Conservation (phyloP, 2,113 vertebrate genomes). For the Rynchops niger region DNA sequence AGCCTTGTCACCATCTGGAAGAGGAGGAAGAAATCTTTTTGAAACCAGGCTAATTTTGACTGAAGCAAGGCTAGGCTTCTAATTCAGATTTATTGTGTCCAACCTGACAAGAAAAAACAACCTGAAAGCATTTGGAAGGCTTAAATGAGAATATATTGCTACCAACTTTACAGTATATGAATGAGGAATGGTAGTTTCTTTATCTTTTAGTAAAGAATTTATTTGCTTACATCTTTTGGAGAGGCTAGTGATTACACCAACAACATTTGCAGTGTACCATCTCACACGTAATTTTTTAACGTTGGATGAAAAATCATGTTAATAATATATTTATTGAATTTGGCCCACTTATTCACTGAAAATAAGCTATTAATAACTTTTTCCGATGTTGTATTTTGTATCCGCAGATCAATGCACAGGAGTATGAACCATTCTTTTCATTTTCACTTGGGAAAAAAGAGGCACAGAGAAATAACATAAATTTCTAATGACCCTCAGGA, state of each 20-base stretch:
- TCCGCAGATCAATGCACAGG: background rate
- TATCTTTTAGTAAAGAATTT: background rate
- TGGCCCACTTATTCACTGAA: background rate
- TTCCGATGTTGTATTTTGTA: background rate
- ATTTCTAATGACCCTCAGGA: background rate
- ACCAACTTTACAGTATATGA: background rate
- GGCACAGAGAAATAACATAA: background rate
- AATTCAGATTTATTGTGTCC: conserved; percentile 10
- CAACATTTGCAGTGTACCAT: background rate
- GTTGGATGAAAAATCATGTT: background rate
- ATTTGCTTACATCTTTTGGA: background rate
- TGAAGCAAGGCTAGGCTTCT: background rate
- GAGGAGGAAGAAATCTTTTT: conserved; percentile 34
- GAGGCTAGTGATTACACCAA: background rate
- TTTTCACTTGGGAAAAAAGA: background rate
- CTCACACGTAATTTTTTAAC: background rate
- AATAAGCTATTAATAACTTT: background rate
- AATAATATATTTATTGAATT: background rate
- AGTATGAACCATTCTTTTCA: background rate
- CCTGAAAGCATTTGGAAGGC: conserved; percentile 1
- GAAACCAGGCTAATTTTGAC: conserved; percentile 1
- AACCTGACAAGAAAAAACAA: background rate
- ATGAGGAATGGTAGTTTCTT: background rate
- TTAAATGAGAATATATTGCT: conserved; percentile 38
- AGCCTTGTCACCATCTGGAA: conserved; percentile 93